Base-by-base conservation (phyloP, 1,140 invertebrate genomes). In the Myzus persicae region DNA sequence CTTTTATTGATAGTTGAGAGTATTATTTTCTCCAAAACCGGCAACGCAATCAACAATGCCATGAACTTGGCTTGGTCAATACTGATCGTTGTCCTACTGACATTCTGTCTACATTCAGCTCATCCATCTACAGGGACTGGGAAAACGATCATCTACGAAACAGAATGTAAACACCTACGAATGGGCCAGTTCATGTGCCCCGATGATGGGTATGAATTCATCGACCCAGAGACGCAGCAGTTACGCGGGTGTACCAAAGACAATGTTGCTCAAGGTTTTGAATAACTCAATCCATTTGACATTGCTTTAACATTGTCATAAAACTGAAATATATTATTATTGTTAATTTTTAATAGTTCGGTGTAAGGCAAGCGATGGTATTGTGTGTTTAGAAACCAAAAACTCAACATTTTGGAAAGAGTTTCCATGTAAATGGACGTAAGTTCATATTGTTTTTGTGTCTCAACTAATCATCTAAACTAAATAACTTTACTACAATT, bases 401-500 rank as follows among this genome's bases (percentile, higher is more conserved):
- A 98, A 97, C 95, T 96, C 97, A 93, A 97, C 97, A 46, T 99
- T 99, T 95, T 96, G 96, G 93, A 97, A 96, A 95, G 97, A 98
- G 94, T 96, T 98, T 94, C 97, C 97, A 87, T 99, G 98, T 95
- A 97, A 98, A 96, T 99, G 98, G 97, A 99, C 98, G 97, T 98
- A 96, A 97, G 98, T 97, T 94, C 84, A 93, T 87, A 94, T 92
- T 40, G 90, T 67, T 93, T n/a, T n/a, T 48, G 84, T 48, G n/a
- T 67, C 40, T 44, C 24, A 44, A 42, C 82, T n/a, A 76, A 76
- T 76, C n/a, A 36, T 76, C 6, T 76, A 31, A 44, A 51, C 42
- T 44, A 51, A 46, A 93, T 91, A 91, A 85, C 44, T 26, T 22
- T 36, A 26, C 31, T 24, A 38, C 8, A n/a, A 44, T 89, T 90